These are phyloP conservation scores for Gymnopithys bicolor DNA, from an alignment of 2,797 vertebrate genomes.

Conservation along the genomic window DNA sequence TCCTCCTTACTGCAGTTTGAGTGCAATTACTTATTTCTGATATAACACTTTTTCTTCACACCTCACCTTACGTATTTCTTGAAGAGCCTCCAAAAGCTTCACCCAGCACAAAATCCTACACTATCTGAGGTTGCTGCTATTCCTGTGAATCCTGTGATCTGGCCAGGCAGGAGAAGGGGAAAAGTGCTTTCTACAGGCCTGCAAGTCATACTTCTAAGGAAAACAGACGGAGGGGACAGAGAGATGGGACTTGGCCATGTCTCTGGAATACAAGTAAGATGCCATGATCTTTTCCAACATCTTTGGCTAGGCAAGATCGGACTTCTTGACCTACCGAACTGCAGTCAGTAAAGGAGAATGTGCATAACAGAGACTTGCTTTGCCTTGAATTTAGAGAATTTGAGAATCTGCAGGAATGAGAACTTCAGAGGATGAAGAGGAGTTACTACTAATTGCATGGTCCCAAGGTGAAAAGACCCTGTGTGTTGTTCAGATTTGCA, in stretches of 20 bases:
- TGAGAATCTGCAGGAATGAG: neutral
- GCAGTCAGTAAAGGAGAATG: neutral
- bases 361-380: neutral
- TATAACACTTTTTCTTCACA: neutral
- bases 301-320: neutral
- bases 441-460: accelerated
- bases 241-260: neutral
- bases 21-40: neutral
- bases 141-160: neutral
- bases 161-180: neutral
- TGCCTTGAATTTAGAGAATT: neutral
- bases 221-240: neutral
- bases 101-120: neutral
- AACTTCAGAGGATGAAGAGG: neutral
- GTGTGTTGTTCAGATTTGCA: neutral
- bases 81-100: constrained; percentile 2
- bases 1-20: neutral
- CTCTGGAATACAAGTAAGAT: neutral
- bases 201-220: neutral
- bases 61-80: neutral
- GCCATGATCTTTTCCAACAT: neutral
- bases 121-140: neutral
- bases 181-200: neutral
- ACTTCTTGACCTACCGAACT: neutral
- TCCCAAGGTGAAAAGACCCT: neutral